Base-by-base conservation (phyloP, 2,888 invertebrate genomes). In the Geophilus truncorum region DNA sequence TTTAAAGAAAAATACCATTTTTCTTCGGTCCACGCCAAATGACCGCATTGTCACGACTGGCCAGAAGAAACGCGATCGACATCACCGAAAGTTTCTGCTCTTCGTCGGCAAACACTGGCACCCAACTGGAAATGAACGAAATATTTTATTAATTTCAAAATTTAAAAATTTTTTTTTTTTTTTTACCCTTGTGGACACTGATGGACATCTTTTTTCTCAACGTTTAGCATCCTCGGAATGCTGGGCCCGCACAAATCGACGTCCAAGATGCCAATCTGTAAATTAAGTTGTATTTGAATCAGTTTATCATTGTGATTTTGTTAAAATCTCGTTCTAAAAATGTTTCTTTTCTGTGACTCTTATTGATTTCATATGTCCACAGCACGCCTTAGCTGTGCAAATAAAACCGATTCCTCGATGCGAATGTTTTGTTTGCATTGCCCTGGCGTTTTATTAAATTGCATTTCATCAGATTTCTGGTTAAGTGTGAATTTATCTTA, bases 11-110 rank as follows among this genome's bases (percentile, higher is more conserved):
- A 5, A 82, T 87, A 91, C 94, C 95, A 89, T 98, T 98, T 88
- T 99, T 99, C 87, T 98, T 96, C 0, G 99, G 98, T 32, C 99
- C 99, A 84, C 99, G 90, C 99, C 99, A 99, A 85, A 99, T 97
- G n/a, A 99, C 94, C 0, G 98, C 98, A 86, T 97, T 96, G 86
- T 96, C 95, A 0, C 93, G 92, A 84, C 93, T 93, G n/a, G n/a
- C n/a, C 81, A 98, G 89, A 57, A 98, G 89, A 87, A 98, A 97
- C 12, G 97, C 98, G 86, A 98, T 95, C 0, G 98, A 98, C 97
- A 99, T 98, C 78, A 99, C 90, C 6, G 94, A 94, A 75, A 99
- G 90, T 87, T 99, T 99, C 86, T 99, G 98, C 82, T 94, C 94
- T 0, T 96, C 92, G 86, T 93, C n/a, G n/a, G n/a, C n/a, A n/a